A percentile compares a stretch with the other conserved stretches of the same genome.
Evolutionary conservation across 2,797 vertebrate species (phyloP).

Genomic region (Amazona ochrocephala): DNA sequence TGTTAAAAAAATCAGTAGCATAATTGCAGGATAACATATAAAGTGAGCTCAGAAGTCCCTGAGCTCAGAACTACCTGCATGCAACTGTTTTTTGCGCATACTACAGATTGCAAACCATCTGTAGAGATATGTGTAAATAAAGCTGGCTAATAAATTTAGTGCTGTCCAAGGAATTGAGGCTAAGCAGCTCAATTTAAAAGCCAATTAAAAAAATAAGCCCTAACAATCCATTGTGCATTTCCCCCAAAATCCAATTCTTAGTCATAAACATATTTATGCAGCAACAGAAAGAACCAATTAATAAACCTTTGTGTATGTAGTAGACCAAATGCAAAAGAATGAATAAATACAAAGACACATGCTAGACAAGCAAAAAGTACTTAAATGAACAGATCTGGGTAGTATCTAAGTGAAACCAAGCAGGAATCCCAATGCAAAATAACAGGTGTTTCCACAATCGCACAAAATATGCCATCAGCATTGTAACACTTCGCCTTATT

Average conservation of each 20-base stretch:
- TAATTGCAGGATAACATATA: background rate
- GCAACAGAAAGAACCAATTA: conserved; percentile 81
- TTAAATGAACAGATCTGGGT: conserved; percentile 40
- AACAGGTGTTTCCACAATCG: conserved; percentile 78
- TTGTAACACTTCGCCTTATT: conserved; percentile 77
- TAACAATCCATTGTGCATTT: background rate
- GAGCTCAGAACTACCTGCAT: background rate
- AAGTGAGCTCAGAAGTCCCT: background rate
- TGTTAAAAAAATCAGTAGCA: background rate
- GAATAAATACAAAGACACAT: conserved; percentile 71
- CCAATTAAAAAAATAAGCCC: background rate
- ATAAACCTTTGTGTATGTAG: conserved; percentile 65
- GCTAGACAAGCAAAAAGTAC: conserved; percentile 76
- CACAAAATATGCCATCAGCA: conserved; percentile 70
- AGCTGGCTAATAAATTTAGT: background rate
- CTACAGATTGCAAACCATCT: background rate
- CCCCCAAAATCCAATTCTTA: background rate
- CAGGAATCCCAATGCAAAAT: conserved; percentile 70
- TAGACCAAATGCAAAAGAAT: conserved; percentile 54
- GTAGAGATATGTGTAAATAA: background rate
- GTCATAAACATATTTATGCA: conserved; percentile 67
- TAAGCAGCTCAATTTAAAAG: background rate
- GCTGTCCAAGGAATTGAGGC: background rate
- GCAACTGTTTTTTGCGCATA: background rate
- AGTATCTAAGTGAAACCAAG: conserved; percentile 66